Evolutionary conservation across 2,113 vertebrate genomes (phyloP), one percentile per base, ranked within the genome.

Genomic region (Indicator maculatus): DNA sequence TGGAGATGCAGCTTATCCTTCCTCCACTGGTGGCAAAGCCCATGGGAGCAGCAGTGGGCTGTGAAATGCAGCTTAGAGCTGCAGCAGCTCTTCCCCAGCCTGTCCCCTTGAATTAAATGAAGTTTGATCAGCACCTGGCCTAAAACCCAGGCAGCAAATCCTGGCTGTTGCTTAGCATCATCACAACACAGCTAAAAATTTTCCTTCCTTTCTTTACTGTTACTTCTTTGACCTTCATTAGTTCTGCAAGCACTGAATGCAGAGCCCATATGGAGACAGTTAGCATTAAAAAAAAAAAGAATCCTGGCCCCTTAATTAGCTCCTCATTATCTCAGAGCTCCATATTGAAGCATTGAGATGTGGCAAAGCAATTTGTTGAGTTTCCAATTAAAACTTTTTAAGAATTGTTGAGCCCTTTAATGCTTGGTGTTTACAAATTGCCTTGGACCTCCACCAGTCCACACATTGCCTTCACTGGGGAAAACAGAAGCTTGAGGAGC

Each of bases 381-480:
- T 89, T 83, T 74, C 72, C 93, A 86, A 71, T 92, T 75, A 93
- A 83, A 90, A 92, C 86, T 79, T 90, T 89, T 77, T n/a, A 28
- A 12, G 47, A 63, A 70, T 72, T 47, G 87, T 85, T 87, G 86
- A 78, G 53, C 69, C 36, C 69, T 81, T 82, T 78, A 81, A 69
- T 76, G 36, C 78, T 63, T 44, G 1, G 24, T 69, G 90, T 94
- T 95, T 84, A 93, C 95, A 92, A 72, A 93, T 89, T 58, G 44
- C 65, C 85, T 79, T 67, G 65, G 95, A 93, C 88, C 39, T 74
- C 41, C 70, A 63, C 77, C 33, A 38, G 59, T 7, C 9, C 13
- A 9, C 53, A 55, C 59, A 45, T 17, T 64, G 73, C 61, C 83
- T 83, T 91, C 83, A 9, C 31, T 70, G 53, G 95, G 88, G 87